Evolutionary conservation across 2,113 vertebrate genomes (phyloP), one percentile per base, ranked within the genome.

Genomic region (Plecotus auritus): DNA sequence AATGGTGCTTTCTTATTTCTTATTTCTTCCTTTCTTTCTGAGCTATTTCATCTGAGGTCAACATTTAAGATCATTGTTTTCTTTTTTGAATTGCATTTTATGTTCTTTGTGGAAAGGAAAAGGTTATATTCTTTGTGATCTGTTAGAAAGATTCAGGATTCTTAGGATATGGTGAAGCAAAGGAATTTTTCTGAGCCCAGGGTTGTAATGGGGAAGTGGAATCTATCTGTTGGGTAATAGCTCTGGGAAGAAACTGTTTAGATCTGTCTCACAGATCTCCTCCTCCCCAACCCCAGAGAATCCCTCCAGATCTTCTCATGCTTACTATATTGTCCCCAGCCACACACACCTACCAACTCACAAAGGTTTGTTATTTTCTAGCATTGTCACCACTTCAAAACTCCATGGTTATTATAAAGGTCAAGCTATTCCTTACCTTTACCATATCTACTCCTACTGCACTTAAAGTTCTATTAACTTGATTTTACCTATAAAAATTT

Each of bases 321-420:
- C 11, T 66, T 0, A 13, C 2, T 0, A 12, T 4, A 1, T 1
- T 2, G 1, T 82, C 56, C 18, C 9, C 32, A 91, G 0, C 22
- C 11, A 32, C 5, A 32, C 12, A 42, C 1, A 26, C 3, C 32
- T 28, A 5, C n/a, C 47, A 35, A 12, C 2, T 91, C 30, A 26
- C 8, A 35, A 30, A 93, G 0, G 0, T 54, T 61, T 37, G 30
- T 42, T 30, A 10, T 70, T 30, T 49, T n/a, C 49, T 91, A 40
- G 8, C 26, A 11, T 37, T 77, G 2, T 42, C 6, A 9, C 13
- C 0, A 61, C 28, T 51, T 73, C 30, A 89, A 8, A 82, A 18
- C 51, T 51, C 26, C 28, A 13, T 1, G 18, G 5, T 82, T 40
- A 5, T 16, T 42, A 35, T 30, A 47, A 80, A 85, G 4, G 10